phyloP scores from a whole-genome alignment of 1,140 invertebrate genomes.

The Saccostrea glomerata region DNA sequence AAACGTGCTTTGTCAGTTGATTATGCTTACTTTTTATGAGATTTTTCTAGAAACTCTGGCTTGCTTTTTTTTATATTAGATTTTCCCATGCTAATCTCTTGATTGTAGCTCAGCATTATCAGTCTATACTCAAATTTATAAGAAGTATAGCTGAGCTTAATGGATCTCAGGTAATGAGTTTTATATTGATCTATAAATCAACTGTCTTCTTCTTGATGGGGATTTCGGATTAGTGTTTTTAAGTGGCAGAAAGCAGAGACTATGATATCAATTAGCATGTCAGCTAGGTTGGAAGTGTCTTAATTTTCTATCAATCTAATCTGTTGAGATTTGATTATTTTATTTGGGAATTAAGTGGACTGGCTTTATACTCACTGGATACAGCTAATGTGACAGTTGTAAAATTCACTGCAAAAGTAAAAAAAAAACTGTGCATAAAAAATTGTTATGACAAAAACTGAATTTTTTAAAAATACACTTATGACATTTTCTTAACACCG shows the following conservation, averaged over 20 bases:
- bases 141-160: not conserved
- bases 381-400: too few species aligned
- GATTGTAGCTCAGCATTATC: not conserved
- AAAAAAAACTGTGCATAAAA: too few species aligned
- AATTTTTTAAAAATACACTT: too few species aligned
- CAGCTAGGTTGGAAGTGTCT: too few species aligned
- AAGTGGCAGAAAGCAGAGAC: not conserved
- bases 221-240: not conserved
- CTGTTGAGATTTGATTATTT: too few species aligned
- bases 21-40: not conserved
- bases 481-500: too few species aligned
- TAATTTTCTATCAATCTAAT: too few species aligned
- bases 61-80: not conserved
- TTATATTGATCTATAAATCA: constrained; percentile 9
- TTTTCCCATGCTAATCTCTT: not conserved
- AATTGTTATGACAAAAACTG: too few species aligned
- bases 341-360: too few species aligned
- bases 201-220: not conserved
- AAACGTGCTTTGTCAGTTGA: not conserved
- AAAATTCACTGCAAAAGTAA: too few species aligned
- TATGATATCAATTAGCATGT: not conserved
- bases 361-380: too few species aligned
- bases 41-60: not conserved
- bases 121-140: not conserved
- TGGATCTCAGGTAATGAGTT: not conserved